Percentiles rank a stretch among this genome's conserved stretches.
Evolutionary conservation across 2,888 invertebrate species (phyloP).

Genomic region (Aelia acuminata): DNA sequence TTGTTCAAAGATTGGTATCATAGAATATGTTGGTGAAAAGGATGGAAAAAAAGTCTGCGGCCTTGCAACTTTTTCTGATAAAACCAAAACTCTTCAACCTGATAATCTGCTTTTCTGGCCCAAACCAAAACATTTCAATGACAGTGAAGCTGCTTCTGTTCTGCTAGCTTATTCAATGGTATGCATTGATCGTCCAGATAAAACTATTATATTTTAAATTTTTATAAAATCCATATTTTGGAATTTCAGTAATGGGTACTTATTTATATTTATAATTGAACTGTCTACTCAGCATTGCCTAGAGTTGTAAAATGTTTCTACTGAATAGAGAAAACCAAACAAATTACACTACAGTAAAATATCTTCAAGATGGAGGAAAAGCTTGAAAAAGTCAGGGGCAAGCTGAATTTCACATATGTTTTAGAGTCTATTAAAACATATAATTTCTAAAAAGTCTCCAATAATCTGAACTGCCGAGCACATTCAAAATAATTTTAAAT

Average conservation of each 20-base stretch:
- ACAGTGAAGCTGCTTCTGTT: slow-evolving; percentile 73
- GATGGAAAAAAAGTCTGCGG: slow-evolving; percentile 66
- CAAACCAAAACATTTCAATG: slow-evolving; percentile 71
- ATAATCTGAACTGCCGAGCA: no score
- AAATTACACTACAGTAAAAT: no score
- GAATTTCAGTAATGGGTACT: neutral
- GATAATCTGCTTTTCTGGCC: slow-evolving; percentile 69
- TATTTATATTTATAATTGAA: neutral
- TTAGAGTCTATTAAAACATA: no score
- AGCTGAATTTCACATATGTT: no score
- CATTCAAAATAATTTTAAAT: no score
- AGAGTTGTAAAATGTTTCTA: neutral
- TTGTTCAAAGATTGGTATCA: slow-evolving; percentile 52
- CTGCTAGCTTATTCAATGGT: slow-evolving; percentile 73
- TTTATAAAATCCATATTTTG: neutral
- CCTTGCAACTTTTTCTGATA: slow-evolving; percentile 63
- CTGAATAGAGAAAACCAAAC: neutral
- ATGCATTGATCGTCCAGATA: neutral
- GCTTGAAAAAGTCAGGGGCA: no score
- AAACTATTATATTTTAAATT: neutral
- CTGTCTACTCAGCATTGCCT: no score
- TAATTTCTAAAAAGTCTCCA: no score
- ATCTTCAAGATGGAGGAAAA: no score
- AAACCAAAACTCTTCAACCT: slow-evolving; percentile 30
- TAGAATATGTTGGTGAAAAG: slow-evolving; percentile 62